Percentiles rank a stretch among this genome's conserved stretches.
Evolutionary conservation across 2,797 vertebrate species (phyloP).

Genomic region (Columba guinea): DNA sequence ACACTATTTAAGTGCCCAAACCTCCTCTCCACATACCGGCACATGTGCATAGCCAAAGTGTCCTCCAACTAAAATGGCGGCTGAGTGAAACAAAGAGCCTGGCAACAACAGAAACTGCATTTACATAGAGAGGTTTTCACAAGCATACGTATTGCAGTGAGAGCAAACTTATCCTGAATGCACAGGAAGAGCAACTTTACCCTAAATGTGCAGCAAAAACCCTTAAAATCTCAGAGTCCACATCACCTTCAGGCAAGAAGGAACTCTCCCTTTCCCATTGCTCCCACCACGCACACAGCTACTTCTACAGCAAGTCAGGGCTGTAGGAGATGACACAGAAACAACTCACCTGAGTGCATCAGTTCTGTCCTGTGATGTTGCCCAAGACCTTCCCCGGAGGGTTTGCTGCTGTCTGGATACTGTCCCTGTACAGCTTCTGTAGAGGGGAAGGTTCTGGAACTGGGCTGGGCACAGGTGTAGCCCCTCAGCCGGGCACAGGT

Average conservation of each 20-base stretch:
- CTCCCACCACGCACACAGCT: not conserved
- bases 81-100: rapidly evolving
- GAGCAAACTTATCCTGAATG: rapidly evolving
- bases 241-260: not conserved
- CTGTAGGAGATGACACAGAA: rapidly evolving
- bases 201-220: rapidly evolving
- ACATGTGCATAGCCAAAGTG: rapidly evolving
- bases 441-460: rapidly evolving
- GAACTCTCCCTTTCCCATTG: rapidly evolving
- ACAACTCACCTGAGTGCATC: rapidly evolving
- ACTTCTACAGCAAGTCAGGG: rapidly evolving
- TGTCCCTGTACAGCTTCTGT: rapidly evolving
- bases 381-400: rapidly evolving
- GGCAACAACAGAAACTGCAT: rapidly evolving
- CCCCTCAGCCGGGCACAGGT: not conserved
- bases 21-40: rapidly evolving
- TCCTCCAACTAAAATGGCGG: not conserved
- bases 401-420: rapidly evolving
- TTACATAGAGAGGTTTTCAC: not conserved
- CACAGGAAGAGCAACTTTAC: not conserved
- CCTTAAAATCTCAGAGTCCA: not conserved
- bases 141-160: not conserved
- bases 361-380: rapidly evolving
- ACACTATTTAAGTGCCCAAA: not conserved
- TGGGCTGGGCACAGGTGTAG: rapidly evolving